Conservation (phyloP, 2,888 invertebrate species). For the Xanthorhoe spadicearia region DNA sequence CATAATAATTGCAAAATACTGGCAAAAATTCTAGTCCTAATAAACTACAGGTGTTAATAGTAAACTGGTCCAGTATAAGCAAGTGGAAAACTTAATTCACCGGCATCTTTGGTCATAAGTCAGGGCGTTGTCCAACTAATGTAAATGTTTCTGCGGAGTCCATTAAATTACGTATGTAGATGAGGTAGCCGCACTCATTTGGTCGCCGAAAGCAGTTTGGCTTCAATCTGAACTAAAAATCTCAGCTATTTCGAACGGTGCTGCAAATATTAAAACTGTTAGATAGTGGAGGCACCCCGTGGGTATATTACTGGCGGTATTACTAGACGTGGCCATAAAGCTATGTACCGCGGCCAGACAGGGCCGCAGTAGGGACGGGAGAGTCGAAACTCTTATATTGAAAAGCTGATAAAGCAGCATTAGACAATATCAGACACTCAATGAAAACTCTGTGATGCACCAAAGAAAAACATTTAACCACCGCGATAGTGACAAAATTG, state of each 20-base stretch:
- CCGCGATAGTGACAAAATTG: too few species aligned
- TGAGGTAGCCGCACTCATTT: constrained; percentile 17
- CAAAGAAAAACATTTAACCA: background rate
- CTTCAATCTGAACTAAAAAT: constrained; percentile 34
- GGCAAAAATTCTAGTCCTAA: background rate
- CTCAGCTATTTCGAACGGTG: constrained; percentile 32
- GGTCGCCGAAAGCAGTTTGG: constrained; percentile 11
- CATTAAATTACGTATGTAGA: constrained; percentile 24
- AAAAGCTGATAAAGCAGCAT: background rate
- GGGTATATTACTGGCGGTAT: constrained; percentile 27
- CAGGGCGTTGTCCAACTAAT: constrained; percentile 15
- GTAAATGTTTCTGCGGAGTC: constrained; percentile 11
- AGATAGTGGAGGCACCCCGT: constrained; percentile 38
- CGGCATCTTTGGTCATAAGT: constrained; percentile 2
- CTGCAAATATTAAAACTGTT: constrained; percentile 34
- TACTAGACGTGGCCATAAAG: constrained; percentile 44
- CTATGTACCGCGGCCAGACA: constrained; percentile 41
- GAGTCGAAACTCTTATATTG: background rate
- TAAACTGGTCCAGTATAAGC: background rate
- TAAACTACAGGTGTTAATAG: constrained; percentile 5
- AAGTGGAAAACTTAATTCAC: background rate
- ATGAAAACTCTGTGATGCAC: too few species aligned
- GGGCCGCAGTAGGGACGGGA: constrained; percentile 6
- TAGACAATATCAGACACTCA: background rate
- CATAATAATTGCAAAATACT: background rate